Evolutionary conservation across 2,888 invertebrate species (phyloP).

Genomic region (Thymelicus lineola): DNA sequence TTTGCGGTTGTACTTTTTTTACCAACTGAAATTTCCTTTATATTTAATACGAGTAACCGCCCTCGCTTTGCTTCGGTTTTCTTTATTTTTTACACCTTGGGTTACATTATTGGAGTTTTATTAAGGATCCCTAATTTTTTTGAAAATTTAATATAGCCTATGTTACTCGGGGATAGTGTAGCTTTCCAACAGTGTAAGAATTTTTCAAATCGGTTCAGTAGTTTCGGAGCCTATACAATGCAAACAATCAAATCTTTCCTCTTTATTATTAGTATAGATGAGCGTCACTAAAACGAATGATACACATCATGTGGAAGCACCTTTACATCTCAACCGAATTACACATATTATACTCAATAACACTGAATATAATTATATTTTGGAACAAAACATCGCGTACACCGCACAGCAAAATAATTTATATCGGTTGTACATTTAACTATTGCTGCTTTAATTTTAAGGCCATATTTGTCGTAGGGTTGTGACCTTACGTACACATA

Average conservation of each 20-base stretch:
- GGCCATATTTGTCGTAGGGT: conserved; percentile 40
- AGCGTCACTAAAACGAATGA: background rate
- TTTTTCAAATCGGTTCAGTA: too few species aligned
- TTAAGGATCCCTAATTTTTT: too few species aligned
- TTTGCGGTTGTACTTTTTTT: conserved; percentile 9
- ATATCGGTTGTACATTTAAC: conserved; percentile 26
- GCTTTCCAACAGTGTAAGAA: too few species aligned
- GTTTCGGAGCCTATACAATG: too few species aligned
- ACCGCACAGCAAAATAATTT: conserved; percentile 14
- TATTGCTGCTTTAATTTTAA: conserved; percentile 35
- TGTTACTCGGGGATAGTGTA: too few species aligned
- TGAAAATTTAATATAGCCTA: too few species aligned
- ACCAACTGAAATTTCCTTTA: background rate
- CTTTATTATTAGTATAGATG: too few species aligned
- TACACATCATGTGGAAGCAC: conserved; percentile 35
- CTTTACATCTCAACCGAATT: conserved; percentile 25
- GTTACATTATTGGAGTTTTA: too few species aligned
- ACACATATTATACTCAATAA: conserved; percentile 21
- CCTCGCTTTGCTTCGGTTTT: too few species aligned
- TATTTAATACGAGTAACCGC: too few species aligned
- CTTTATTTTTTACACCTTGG: too few species aligned
- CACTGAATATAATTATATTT: conserved; percentile 26
- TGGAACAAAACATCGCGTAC: conserved; percentile 13
- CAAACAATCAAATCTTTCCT: too few species aligned
- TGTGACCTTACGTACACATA: conserved; percentile 24